Percentiles rank a stretch among this genome's conserved stretches.
These are phyloP conservation scores for Motacilla alba DNA, from an alignment of 2,113 vertebrate genomes.

Conservation along the genomic window DNA sequence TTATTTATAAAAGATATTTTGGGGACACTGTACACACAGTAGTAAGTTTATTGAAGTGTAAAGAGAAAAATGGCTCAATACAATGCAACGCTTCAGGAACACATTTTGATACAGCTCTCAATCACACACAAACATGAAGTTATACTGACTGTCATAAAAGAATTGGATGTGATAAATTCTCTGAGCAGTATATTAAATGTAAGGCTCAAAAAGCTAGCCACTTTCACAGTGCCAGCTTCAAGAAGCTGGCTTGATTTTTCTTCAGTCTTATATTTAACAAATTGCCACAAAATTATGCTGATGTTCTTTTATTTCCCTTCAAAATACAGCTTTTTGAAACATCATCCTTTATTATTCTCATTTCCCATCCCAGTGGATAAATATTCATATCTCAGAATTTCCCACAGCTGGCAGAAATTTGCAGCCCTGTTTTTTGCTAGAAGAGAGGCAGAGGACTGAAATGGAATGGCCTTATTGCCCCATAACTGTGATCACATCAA, in stretches of 20 bases:
- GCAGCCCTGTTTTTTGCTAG: background rate
- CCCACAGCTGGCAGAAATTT: background rate
- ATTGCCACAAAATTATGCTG: background rate
- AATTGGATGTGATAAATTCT: conserved; percentile 55
- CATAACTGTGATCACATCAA: background rate
- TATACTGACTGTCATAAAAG: conserved; percentile 59
- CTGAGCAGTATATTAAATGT: conserved; percentile 27
- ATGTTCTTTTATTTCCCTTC: background rate
- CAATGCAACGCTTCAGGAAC: conserved; percentile 9
- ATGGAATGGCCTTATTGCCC: background rate
- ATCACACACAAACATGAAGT: conserved; percentile 47
- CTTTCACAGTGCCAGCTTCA: conserved; percentile 4
- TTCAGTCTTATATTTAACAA: conserved; percentile 19
- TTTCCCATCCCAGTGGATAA: background rate
- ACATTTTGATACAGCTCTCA: conserved; percentile 27
- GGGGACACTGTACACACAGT: background rate
- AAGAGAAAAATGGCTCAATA: conserved; percentile 44
- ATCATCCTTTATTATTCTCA: background rate
- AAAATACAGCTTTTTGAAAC: conserved; percentile 15
- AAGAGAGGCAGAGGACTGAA: background rate
- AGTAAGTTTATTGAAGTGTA: conserved; percentile 20
- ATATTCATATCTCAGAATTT: background rate
- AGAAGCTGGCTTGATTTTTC: conserved; percentile 22
- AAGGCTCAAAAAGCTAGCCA: conserved; percentile 1
- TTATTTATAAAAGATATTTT: conserved; percentile 23